phyloP scores from a whole-genome alignment of 2,113 vertebrate species.

The Tragelaphus imberbis region DNA sequence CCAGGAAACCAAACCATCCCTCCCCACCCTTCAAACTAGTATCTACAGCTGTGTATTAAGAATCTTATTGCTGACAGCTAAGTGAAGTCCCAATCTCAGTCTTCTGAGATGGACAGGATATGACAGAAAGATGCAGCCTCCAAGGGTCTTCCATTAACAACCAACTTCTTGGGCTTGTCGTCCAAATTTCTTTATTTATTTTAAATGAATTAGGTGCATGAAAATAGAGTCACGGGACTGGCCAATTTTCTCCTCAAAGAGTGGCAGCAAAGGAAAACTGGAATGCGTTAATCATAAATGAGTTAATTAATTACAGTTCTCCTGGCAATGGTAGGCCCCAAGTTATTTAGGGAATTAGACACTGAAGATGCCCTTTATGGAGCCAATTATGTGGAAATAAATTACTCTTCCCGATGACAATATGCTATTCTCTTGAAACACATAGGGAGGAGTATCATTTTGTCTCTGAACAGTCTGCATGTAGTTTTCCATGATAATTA shows the following conservation, averaged over 20 bases:
- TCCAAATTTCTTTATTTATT: conserved; percentile 53
- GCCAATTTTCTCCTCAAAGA: conserved; percentile 70
- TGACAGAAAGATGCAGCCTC: not conserved
- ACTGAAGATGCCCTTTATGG: conserved; percentile 75
- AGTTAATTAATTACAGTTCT: conserved; percentile 80
- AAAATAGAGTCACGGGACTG: conserved; percentile 67
- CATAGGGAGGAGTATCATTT: not conserved
- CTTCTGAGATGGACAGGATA: not conserved
- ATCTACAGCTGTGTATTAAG: not conserved
- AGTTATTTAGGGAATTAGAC: conserved; percentile 76
- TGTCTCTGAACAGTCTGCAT: conserved; percentile 37
- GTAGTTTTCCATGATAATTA: conserved; percentile 71
- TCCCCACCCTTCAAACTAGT: not conserved
- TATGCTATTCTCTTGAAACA: conserved; percentile 60
- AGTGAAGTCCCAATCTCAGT: not conserved
- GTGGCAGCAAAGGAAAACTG: conserved; percentile 67
- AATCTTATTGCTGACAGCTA: not conserved
- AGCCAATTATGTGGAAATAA: conserved; percentile 79
- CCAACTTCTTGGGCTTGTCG: conserved; percentile 28
- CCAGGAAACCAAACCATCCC: not conserved
- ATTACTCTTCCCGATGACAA: conserved; percentile 75
- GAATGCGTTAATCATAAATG: conserved; percentile 79
- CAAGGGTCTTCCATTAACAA: conserved; percentile 8
- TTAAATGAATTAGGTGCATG: conserved; percentile 68
- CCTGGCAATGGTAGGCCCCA: conserved; percentile 58